Evolutionary conservation across 1,140 invertebrate genomes (phyloP).

Genomic region (Trinorchestia longiramus): DNA sequence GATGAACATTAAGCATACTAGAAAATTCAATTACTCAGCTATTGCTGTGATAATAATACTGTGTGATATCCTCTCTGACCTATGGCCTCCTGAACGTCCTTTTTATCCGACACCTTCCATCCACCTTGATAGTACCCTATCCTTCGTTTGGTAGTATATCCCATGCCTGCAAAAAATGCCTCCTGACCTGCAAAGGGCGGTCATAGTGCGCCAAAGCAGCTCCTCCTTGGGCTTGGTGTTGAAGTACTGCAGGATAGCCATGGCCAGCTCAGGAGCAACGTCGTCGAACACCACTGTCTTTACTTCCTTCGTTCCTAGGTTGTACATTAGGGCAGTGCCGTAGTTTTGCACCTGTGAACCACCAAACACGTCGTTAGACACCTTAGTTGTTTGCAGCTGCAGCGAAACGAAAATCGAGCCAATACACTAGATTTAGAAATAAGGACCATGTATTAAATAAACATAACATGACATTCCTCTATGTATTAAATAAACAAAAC

Average conservation of each 20-base stretch:
- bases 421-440: conserved; percentile 73
- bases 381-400: too few relatives aligned
- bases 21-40: background rate
- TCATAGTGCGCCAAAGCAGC: conserved; percentile 82
- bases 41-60: too few relatives aligned
- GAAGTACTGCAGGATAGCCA: conserved; percentile 92
- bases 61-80: too few relatives aligned
- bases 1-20: background rate
- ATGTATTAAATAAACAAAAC: too few relatives aligned
- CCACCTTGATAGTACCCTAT: background rate
- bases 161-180: background rate
- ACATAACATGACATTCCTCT: too few relatives aligned
- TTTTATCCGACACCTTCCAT: background rate
- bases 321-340: conserved; percentile 89
- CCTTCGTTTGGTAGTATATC: too few relatives aligned
- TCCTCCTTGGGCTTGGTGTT: conserved; percentile 84
- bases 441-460: too few relatives aligned
- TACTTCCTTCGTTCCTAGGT: conserved; percentile 93
- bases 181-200: conserved; percentile 78
- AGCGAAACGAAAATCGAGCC: too few relatives aligned
- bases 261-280: conserved; percentile 89
- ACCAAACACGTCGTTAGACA: too few relatives aligned
- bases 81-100: too few relatives aligned
- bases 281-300: conserved; percentile 97
- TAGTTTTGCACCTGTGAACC: conserved; percentile 78